Base-by-base conservation (phyloP, 2,888 invertebrate species). In the Clitarchus hookeri region DNA sequence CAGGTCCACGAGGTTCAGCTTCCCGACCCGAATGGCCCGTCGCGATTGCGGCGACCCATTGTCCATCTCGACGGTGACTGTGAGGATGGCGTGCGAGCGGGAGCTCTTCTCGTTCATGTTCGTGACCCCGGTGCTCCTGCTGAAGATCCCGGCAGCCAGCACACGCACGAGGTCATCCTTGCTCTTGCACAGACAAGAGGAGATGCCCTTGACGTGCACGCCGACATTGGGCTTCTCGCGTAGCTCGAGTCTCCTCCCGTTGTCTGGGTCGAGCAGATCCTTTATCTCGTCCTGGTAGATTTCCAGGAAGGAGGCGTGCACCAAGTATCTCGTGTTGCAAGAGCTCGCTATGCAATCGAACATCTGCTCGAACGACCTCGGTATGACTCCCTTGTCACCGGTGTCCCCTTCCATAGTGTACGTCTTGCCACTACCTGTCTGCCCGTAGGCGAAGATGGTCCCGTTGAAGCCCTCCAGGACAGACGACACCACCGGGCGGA, bases 41-140 rank as follows among this genome's bases (percentile, higher is more conserved):
- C 83, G 23, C 23, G 80, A 27, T 11, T 44, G 25, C n/a, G n/a
- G 26, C 44, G 36, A 48, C 2, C 48, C 44, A 36, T 65, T 23
- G 44, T 27, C 19, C 83, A 83, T 83, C 90, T 94, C 94, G 65
- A 94, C 91, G 9, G 94, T 94, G 84, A 95, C 92, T 88, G 94
- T 93, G 90, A 95, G 94, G 87, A 94, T 94, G 85, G 94, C 94
- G 90, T 95, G 94, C 27, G 94, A 94, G 84, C 94, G 90, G 8
- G 93, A 93, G 88, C 93, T 93, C 90, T 94, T 93, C 88, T 93
- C 93, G 90, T 94, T 94, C 94, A 94, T 94, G 89, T 94, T 93
- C 8, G 94, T 94, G 3, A 93, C 91, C 12, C 93, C 23, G 13
- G 36, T 78, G 36, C 77, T 78, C 16, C 94, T 90, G 89, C 94